phyloP scores from a whole-genome alignment of 2,113 vertebrate species.

The Oryzias curvinotus region DNA sequence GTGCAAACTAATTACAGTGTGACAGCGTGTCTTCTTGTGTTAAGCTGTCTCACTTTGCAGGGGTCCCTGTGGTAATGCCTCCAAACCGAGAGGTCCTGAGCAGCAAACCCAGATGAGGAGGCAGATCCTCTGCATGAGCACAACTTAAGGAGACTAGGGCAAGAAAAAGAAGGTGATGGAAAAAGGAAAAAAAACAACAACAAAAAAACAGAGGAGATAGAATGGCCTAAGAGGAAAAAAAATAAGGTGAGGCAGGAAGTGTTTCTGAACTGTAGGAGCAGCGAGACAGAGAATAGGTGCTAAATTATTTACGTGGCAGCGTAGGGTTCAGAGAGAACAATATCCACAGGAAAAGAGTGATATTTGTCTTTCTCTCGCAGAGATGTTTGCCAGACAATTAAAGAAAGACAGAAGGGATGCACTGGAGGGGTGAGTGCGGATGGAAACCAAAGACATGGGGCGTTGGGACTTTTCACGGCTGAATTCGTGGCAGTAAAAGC shows the following conservation, averaged over 20 bases:
- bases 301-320: conserved; percentile 59
- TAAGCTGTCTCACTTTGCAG: conserved; percentile 36
- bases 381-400: conserved; percentile 71
- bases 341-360: conserved; percentile 58
- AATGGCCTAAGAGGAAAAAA: conserved; percentile 16
- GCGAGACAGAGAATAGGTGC: conserved; percentile 36
- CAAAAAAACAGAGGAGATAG: background rate
- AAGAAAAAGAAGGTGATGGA: background rate
- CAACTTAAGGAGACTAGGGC: conserved; percentile 22
- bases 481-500: conserved; percentile 21
- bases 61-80: conserved; percentile 42
- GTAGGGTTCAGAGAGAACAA: conserved; percentile 54
- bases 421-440: conserved; percentile 12
- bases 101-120: conserved; percentile 46
- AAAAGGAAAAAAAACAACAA: background rate
- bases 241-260: conserved; percentile 38
- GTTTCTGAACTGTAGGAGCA: conserved; percentile 22
- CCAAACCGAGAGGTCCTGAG: conserved; percentile 44
- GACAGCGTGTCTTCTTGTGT: conserved; percentile 45
- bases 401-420: conserved; percentile 22
- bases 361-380: conserved; percentile 64
- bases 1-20: conserved; percentile 65
- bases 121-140: conserved; percentile 7
- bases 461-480: conserved; percentile 55
- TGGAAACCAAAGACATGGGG: conserved; percentile 36